These are phyloP conservation scores for Gasteruption jaculator DNA, from an alignment of 2,888 invertebrate genomes.

Conservation along the genomic window DNA sequence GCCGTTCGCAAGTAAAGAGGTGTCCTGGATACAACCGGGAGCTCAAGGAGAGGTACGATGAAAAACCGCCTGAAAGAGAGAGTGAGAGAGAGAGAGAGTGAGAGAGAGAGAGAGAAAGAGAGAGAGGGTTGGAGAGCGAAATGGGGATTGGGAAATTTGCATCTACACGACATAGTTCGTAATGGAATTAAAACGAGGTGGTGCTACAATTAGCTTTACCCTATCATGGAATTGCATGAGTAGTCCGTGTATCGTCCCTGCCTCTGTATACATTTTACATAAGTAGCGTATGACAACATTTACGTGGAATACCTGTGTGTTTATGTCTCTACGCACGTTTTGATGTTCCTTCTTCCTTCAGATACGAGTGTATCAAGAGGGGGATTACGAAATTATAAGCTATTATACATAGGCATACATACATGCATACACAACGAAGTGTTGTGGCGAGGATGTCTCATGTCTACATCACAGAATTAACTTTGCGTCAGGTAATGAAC, in stretches of 20 bases:
- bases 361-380: no score
- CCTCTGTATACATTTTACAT: no score
- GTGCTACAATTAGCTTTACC: conserved; percentile 36
- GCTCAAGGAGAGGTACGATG: conserved; percentile 17
- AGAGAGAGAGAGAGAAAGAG: not conserved
- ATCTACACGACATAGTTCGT: conserved; percentile 32
- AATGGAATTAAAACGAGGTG: conserved; percentile 40
- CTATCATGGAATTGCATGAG: no score
- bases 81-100: conserved; percentile 11
- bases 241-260: no score
- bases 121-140: not conserved
- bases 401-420: no score
- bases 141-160: conserved; percentile 28
- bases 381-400: no score
- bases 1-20: conserved; percentile 16
- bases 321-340: no score
- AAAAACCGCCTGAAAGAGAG: conserved; percentile 14
- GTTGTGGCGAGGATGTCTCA: no score
- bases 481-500: conserved; percentile 28
- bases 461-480: conserved; percentile 21
- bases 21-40: no score
- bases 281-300: no score
- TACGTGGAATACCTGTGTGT: no score
- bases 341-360: no score
- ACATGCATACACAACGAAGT: conserved; percentile 4